These are phyloP conservation scores for Sminthurides bifidus DNA, from an alignment of 1,140 invertebrate species.

Conservation along the genomic window DNA sequence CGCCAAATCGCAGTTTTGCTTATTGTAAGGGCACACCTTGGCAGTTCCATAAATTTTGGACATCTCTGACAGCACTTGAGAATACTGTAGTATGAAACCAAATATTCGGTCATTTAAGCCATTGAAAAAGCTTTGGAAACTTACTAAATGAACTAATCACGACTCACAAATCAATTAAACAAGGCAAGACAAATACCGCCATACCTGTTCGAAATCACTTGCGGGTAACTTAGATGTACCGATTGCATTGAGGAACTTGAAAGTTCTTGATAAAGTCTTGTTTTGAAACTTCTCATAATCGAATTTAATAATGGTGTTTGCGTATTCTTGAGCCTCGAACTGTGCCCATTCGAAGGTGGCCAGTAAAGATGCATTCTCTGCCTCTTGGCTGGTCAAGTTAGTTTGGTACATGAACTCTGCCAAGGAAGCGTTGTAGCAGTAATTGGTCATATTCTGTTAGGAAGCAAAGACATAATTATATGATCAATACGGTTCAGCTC, in stretches of 20 bases:
- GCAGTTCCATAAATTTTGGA: conserved; percentile 67
- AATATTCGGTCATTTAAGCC: too few relatives aligned
- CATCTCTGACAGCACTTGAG: conserved; percentile 74
- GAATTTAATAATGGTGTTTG: conserved; percentile 50
- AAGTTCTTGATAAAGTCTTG: conserved; percentile 50
- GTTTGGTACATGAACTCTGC: conserved; percentile 28
- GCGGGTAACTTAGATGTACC: conserved; percentile 70
- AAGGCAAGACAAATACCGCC: conserved; percentile 14
- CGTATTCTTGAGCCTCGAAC: conserved; percentile 61
- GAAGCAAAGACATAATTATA: too few relatives aligned
- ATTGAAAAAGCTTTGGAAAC: too few relatives aligned
- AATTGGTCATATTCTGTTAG: too few relatives aligned
- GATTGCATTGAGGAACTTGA: conserved; percentile 63
- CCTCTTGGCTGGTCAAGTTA: conserved; percentile 20
- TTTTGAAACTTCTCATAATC: conserved; percentile 55
- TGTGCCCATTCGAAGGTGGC: conserved; percentile 65
- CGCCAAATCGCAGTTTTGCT: conserved; percentile 32
- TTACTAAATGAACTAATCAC: too few relatives aligned
- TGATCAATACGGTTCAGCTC: too few relatives aligned
- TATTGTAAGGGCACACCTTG: conserved; percentile 54
- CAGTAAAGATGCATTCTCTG: conserved; percentile 34
- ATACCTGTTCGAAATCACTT: conserved; percentile 69
- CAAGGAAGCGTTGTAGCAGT: conserved; percentile 2
- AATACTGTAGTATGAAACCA: conserved; percentile 49
- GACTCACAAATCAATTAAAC: too few relatives aligned